phyloP scores from a whole-genome alignment of 2,797 vertebrate genomes.

The Cryptoblepharus egeriae region DNA sequence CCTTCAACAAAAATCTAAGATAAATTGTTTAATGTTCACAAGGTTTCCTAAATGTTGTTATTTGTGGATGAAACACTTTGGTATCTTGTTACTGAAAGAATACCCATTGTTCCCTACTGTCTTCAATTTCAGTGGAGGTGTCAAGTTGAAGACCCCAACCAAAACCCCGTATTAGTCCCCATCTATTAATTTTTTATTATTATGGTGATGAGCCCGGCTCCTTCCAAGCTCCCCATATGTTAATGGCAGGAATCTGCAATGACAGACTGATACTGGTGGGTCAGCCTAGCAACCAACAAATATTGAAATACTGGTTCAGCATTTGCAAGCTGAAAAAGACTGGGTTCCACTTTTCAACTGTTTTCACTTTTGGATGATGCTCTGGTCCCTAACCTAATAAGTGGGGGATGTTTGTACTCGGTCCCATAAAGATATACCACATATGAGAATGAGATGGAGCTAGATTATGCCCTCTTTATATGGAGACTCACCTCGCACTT shows the following conservation, averaged over 20 bases:
- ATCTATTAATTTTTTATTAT: no score
- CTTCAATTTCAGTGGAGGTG: neutral
- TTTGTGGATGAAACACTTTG: neutral
- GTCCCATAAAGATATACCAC: neutral
- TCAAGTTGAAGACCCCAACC: no score
- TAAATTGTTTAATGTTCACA: neutral
- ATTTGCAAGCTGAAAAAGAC: no score
- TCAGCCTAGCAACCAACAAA: neutral
- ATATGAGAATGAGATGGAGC: neutral
- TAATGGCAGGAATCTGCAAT: no score
- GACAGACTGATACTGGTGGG: neutral
- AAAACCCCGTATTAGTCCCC: no score
- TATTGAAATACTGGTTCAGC: neutral
- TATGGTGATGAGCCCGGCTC: no score
- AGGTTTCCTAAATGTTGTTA: neutral
- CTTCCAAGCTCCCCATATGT: no score
- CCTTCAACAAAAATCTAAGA: neutral
- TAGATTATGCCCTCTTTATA: neutral
- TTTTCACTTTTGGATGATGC: no score
- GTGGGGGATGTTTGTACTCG: neutral
- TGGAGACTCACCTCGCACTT: neutral
- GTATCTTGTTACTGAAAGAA: neutral
- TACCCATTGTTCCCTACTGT: neutral
- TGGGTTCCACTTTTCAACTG: no score
- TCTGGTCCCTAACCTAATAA: no score